A percentile compares a stretch with the other conserved stretches of the same genome.
These are phyloP conservation scores for Diorhabda sublineata DNA, from an alignment of 1,140 invertebrate species.

Conservation along the genomic window DNA sequence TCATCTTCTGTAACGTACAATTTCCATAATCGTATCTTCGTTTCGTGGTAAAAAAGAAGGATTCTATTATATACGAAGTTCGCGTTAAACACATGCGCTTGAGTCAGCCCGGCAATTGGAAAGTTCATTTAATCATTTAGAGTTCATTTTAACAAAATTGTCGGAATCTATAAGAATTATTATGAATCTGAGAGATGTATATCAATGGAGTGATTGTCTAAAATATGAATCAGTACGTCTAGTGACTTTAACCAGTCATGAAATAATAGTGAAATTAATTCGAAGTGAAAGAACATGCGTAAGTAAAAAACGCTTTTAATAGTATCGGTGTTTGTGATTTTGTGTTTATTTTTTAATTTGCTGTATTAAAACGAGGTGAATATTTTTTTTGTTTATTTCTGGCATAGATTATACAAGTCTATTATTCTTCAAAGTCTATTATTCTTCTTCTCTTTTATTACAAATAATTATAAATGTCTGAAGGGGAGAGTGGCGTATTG, in stretches of 20 bases:
- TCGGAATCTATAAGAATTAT: conserved; percentile 8
- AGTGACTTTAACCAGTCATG: conserved; percentile 4
- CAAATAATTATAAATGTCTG: too few relatives aligned
- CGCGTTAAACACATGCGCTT: conserved; percentile 6
- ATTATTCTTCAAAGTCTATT: too few relatives aligned
- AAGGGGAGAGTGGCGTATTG: too few relatives aligned
- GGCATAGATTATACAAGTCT: too few relatives aligned
- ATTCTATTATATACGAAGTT: too few relatives aligned
- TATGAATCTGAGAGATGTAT: conserved; percentile 15
- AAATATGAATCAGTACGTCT: conserved; percentile 3
- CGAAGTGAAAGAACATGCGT: neutral
- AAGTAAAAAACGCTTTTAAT: neutral
- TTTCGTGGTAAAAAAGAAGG: too few relatives aligned
- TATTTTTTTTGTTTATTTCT: too few relatives aligned
- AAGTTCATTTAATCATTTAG: conserved; percentile 21
- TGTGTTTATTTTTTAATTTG: too few relatives aligned
- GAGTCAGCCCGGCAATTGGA: conserved; percentile 9
- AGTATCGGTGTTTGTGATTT: too few relatives aligned
- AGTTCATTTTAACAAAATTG: conserved; percentile 16
- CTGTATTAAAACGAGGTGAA: too few relatives aligned
- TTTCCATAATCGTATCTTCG: neutral
- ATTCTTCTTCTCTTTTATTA: too few relatives aligned
- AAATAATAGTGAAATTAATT: conserved; percentile 8
- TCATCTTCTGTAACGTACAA: neutral
- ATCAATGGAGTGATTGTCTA: conserved; percentile 16